Base-by-base conservation (phyloP, 1,140 invertebrate genomes). In the Heliconius hewitsoni region DNA sequence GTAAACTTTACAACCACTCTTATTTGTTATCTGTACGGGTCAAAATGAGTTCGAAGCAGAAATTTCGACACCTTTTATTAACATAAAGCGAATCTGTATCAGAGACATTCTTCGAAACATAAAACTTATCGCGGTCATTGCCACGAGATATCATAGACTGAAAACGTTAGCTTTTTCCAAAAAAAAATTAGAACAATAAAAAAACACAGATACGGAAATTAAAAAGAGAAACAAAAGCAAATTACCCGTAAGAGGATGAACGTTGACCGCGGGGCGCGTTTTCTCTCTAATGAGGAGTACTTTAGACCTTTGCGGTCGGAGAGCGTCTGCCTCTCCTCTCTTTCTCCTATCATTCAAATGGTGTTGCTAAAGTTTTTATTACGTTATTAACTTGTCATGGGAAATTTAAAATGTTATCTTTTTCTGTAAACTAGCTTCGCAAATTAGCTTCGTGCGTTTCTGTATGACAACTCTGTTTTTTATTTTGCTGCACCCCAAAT, bases 141-240 rank as follows among this genome's bases (percentile, higher is more conserved):
- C 77, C 71, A 73, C 74, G 74, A 77, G 76, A 77, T 77, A 77
- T 50, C 46, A 50, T 73, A 66, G 60, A 27, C 23, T 27, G 23
- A 60, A 60, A 27, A 60, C 2, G 57, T 60, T 60, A 87, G 89
- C 89, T 90, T 91, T 83, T 81, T 85, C 81, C 75, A 46, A 30
- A 42, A 66, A 42, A 84, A 89, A 88, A 85, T 79, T 74, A 81
- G 82, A 85, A 87, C 86, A 91, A 90, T 88, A 87, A 83, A 76
- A 87, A 89, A 91, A 90, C 86, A 87, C 86, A 86, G 86, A 87
- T 85, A 79, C 85, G 89, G 89, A 90, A 93, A 92, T 92, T 93
- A 91, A 90, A 93, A 91, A 82, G 78, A 89, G 86, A 87, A 92
- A 93, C 89, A 93, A 91, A 91, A 88, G 86, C 85, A 90, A 91